These are phyloP conservation scores for Diplolepis rosae DNA, from an alignment of 2,888 invertebrate species.

Conservation along the genomic window DNA sequence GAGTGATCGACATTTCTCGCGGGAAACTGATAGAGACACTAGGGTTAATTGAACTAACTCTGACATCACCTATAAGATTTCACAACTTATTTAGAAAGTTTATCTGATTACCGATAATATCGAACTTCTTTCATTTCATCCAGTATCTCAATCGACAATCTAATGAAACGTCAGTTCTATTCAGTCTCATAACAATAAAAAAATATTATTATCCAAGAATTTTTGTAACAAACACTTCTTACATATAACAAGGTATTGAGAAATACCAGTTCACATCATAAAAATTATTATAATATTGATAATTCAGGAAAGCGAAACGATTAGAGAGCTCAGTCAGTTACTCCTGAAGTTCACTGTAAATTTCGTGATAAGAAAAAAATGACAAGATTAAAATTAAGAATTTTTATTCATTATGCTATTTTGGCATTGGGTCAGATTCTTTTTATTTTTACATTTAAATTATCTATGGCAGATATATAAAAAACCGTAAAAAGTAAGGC, in stretches of 20 bases:
- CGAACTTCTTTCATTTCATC: constrained; percentile 3
- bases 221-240: background rate
- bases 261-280: too few species aligned
- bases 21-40: constrained; percentile 27
- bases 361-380: too few species aligned
- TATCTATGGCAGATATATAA: too few species aligned
- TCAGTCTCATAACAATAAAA: background rate
- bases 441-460: too few species aligned
- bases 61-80: constrained; percentile 11
- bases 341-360: too few species aligned
- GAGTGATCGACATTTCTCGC: constrained; percentile 24
- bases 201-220: background rate
- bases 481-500: too few species aligned
- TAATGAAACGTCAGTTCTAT: constrained; percentile 17
- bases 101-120: constrained; percentile 19
- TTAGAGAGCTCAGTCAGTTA: too few species aligned
- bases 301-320: too few species aligned
- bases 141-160: constrained; percentile 28
- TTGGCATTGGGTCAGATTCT: too few species aligned
- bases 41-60: constrained; percentile 18
- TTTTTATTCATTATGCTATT: too few species aligned
- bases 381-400: too few species aligned
- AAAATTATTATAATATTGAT: too few species aligned
- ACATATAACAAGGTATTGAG: background rate
- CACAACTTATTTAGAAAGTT: constrained; percentile 26